Percentiles rank a stretch among this genome's conserved stretches.
These are phyloP conservation scores for Cheilosia urbana DNA, from an alignment of 2,888 invertebrate genomes.

Conservation along the genomic window DNA sequence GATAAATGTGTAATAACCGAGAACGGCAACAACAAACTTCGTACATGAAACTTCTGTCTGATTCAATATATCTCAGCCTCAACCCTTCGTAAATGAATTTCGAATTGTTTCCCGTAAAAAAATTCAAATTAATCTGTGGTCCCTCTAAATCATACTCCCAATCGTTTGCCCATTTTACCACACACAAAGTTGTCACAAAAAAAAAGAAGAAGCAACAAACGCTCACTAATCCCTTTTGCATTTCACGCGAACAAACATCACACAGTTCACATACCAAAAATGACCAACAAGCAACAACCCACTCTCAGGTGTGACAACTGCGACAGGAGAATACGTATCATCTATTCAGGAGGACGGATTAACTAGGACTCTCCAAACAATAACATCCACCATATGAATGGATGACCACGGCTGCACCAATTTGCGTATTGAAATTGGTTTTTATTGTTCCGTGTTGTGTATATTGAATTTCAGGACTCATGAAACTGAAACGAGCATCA, in stretches of 20 bases:
- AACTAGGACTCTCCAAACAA: constrained; percentile 44
- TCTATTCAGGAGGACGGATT: constrained; percentile 47
- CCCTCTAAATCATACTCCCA: background rate
- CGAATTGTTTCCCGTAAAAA: background rate
- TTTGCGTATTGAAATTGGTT: constrained; percentile 69
- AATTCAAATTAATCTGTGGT: background rate
- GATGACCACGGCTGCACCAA: constrained; percentile 49
- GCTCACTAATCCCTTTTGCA: constrained; percentile 32
- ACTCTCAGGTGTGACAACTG: constrained; percentile 58
- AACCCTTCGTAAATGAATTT: too few species aligned
- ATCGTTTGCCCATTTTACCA: constrained; percentile 6
- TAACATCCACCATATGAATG: constrained; percentile 40
- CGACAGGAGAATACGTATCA: constrained; percentile 23
- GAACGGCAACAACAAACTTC: too few species aligned
- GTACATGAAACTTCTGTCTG: too few species aligned
- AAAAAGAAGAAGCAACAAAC: background rate
- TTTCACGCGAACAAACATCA: constrained; percentile 25
- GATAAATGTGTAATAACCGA: too few species aligned
- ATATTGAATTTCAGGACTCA: constrained; percentile 12
- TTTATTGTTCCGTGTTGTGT: constrained; percentile 42
- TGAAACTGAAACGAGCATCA: constrained; percentile 35
- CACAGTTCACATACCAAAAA: constrained; percentile 22
- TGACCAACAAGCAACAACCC: constrained; percentile 22
- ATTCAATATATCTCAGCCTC: too few species aligned
- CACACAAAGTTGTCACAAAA: constrained; percentile 10